These are phyloP conservation scores for Pedetes capensis DNA, from an alignment of 2,113 vertebrate species.

Conservation along the genomic window DNA sequence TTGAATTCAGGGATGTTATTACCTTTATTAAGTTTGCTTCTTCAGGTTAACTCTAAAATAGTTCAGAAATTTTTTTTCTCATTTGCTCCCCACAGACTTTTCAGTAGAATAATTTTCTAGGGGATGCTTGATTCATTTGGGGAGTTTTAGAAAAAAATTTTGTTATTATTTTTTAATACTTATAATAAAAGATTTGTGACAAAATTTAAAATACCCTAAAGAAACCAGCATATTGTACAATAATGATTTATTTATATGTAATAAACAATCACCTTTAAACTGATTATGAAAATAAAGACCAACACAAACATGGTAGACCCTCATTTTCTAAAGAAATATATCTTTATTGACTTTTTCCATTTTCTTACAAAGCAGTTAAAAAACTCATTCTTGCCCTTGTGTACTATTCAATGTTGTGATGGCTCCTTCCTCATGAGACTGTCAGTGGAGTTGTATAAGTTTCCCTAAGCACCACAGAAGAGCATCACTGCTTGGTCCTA, in stretches of 20 bases:
- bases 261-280: conserved; percentile 59
- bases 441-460: conserved; percentile 72
- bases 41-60: conserved; percentile 10
- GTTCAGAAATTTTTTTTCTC: conserved; percentile 51
- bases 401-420: conserved; percentile 60
- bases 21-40: conserved; percentile 21
- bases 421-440: conserved; percentile 63
- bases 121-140: conserved; percentile 55
- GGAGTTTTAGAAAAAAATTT: conserved; percentile 27
- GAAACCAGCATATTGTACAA: conserved; percentile 4
- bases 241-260: conserved; percentile 46
- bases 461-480: conserved; percentile 63
- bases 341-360: conserved; percentile 80
- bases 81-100: background rate
- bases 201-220: conserved; percentile 52
- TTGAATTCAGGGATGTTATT: background rate
- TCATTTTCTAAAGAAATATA: conserved; percentile 82
- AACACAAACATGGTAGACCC: conserved; percentile 59
- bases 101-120: conserved; percentile 52
- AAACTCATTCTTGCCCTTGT: conserved; percentile 72
- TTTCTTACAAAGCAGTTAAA: conserved; percentile 81
- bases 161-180: conserved; percentile 20
- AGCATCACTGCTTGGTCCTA: conserved; percentile 66
- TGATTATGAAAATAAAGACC: conserved; percentile 63
- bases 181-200: conserved; percentile 61